phyloP scores from a whole-genome alignment of 1,140 invertebrate genomes.

The Pteromalus puparum region DNA sequence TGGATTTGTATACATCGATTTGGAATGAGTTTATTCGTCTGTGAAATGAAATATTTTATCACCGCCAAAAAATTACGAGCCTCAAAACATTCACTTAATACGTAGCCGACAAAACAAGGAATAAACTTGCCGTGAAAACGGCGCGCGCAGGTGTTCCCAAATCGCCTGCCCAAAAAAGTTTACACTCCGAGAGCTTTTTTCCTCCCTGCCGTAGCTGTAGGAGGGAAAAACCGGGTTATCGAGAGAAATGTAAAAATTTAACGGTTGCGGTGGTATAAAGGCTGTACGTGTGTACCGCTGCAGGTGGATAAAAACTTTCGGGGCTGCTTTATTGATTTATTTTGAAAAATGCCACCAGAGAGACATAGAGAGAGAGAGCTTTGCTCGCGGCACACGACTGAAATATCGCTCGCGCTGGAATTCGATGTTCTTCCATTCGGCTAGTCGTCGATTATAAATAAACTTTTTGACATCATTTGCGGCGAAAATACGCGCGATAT shows the following conservation, averaged over 20 bases:
- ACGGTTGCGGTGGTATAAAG: not conserved
- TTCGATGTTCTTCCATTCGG: not conserved
- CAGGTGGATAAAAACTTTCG: not conserved
- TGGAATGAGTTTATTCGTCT: not conserved
- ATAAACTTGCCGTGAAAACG: conserved; percentile 2
- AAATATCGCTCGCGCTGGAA: not conserved
- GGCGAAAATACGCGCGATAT: not conserved
- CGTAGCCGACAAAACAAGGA: not conserved
- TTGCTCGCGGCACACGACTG: too few species aligned
- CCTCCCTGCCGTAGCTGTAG: not conserved
- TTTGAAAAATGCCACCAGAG: not conserved
- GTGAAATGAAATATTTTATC: too few species aligned
- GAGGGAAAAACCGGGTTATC: not conserved
- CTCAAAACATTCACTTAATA: conserved; percentile 4
- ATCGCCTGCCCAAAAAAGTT: not conserved
- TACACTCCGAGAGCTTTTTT: conserved; percentile 3
- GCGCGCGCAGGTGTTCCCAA: conserved; percentile 25
- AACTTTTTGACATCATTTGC: conserved; percentile 1
- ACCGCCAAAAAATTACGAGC: not conserved
- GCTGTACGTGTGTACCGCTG: too few species aligned
- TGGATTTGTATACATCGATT: too few species aligned
- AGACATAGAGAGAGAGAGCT: too few species aligned
- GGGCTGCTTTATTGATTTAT: not conserved
- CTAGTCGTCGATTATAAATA: not conserved
- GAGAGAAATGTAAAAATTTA: conserved; percentile 9